Evolutionary conservation across 1,140 invertebrate genomes (phyloP).

Genomic region (Drosophila kepulauana): DNA sequence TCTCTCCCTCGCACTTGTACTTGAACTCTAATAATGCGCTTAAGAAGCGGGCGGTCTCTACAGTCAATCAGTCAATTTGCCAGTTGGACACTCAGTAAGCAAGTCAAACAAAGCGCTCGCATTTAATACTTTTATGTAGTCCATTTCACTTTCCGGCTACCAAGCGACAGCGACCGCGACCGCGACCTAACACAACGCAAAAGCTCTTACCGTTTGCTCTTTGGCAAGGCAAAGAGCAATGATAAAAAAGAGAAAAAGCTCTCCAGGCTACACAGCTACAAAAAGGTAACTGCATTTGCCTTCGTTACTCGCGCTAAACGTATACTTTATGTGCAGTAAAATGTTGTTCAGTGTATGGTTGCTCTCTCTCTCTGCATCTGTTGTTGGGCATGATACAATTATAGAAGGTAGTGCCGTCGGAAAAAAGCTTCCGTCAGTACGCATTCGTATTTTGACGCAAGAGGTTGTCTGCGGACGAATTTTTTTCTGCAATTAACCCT

Average conservation of each 20-base stretch:
- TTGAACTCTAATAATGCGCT: constrained; percentile 60
- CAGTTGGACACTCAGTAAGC: constrained; percentile 30
- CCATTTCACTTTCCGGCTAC: constrained; percentile 7
- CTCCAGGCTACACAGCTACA: constrained; percentile 3
- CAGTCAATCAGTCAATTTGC: constrained; percentile 39
- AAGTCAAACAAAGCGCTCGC: constrained; percentile 26
- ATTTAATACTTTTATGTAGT: constrained; percentile 28
- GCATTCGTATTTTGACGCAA: no score
- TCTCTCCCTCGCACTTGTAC: constrained; percentile 1
- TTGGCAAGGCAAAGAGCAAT: constrained; percentile 1
- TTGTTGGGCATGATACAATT: no score
- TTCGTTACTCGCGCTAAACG: not conserved
- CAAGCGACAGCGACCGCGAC: constrained; percentile 44
- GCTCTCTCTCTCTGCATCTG: constrained; percentile 10
- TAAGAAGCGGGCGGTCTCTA: constrained; percentile 44
- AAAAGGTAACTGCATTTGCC: not conserved
- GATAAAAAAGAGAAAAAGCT: constrained; percentile 36
- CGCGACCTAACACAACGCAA: constrained; percentile 76
- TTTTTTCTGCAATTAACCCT: no score
- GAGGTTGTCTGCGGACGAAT: no score
- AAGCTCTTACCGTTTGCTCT: constrained; percentile 44
- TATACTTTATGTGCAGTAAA: not conserved
- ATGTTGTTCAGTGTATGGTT: constrained; percentile 14
- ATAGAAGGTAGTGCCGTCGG: no score
- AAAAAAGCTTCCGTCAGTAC: no score